Percentiles rank a stretch among this genome's conserved stretches.
phyloP scores from a whole-genome alignment of 2,113 vertebrate species.

The Epinephelus lanceolatus region DNA sequence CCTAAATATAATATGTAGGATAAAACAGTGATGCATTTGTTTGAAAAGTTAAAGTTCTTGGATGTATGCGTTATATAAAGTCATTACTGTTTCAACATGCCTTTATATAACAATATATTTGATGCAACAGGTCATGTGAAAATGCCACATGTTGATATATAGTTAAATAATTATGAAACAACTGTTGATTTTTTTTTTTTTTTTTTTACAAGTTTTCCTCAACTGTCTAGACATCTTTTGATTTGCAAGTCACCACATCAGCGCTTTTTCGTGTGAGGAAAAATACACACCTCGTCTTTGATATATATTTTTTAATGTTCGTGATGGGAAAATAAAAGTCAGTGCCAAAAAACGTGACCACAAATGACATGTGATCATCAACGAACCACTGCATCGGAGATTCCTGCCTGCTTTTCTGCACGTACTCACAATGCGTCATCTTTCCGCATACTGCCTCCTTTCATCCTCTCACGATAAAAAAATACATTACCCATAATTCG shows the following conservation, averaged over 20 bases:
- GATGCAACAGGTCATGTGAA: too few relatives aligned
- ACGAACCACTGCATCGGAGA: constrained; percentile 53
- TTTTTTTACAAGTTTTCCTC: not conserved
- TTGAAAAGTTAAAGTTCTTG: not conserved
- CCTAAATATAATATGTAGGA: not conserved
- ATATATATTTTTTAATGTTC: not conserved
- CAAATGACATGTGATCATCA: constrained; percentile 53
- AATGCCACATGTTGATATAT: too few relatives aligned
- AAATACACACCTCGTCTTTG: too few relatives aligned
- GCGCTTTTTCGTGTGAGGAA: not conserved
- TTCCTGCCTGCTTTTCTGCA: constrained; percentile 76
- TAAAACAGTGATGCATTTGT: not conserved
- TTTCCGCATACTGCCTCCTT: constrained; percentile 18
- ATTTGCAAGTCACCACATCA: not conserved
- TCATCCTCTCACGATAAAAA: not conserved
- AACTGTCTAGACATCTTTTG: not conserved
- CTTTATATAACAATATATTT: not conserved
- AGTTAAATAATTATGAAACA: too few relatives aligned
- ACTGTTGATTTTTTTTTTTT: too few relatives aligned
- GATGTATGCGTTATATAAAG: not conserved
- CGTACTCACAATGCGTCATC: constrained; percentile 80
- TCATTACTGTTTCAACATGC: not conserved
- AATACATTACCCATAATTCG: constrained; percentile 2
- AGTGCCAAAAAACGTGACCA: constrained; percentile 50
- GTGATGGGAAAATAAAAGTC: constrained; percentile 9